These are phyloP conservation scores for Python bivittatus DNA, from an alignment of 2,113 vertebrate species.

Conservation along the genomic window DNA sequence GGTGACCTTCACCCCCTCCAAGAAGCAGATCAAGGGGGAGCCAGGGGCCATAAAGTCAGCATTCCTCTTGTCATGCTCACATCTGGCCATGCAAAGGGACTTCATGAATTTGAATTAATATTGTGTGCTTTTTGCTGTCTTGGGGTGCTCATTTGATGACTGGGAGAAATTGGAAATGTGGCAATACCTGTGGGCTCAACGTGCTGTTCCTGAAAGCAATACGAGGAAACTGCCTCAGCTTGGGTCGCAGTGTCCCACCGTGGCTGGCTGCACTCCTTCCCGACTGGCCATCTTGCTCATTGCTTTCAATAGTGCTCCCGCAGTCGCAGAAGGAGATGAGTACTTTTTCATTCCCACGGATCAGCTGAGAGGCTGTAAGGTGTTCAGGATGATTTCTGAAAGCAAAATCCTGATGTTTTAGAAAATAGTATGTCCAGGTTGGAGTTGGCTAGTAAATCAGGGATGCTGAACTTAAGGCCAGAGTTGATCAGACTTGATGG, in stretches of 20 bases:
- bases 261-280: not conserved
- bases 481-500: too few species aligned
- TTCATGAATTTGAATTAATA: not conserved
- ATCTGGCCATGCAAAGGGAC: not conserved
- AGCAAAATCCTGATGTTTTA: not conserved
- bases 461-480: not conserved
- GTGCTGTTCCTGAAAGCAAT: not conserved
- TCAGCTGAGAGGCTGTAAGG: not conserved
- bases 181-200: not conserved
- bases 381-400: not conserved
- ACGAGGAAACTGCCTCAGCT: not conserved
- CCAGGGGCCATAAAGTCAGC: not conserved
- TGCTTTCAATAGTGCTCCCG: not conserved
- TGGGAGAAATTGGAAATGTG: not conserved
- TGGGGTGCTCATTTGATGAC: not conserved
- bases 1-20: not conserved
- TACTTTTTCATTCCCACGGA: not conserved
- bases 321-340: not conserved
- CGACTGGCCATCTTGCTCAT: not conserved
- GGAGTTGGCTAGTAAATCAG: not conserved
- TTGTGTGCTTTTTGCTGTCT: not conserved
- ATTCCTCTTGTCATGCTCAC: too few species aligned
- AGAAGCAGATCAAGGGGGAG: not conserved
- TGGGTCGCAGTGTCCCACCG: not conserved
- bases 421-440: not conserved